Evolutionary conservation across 2,888 invertebrate genomes (phyloP).

Genomic region (Eupithecia centaureata): DNA sequence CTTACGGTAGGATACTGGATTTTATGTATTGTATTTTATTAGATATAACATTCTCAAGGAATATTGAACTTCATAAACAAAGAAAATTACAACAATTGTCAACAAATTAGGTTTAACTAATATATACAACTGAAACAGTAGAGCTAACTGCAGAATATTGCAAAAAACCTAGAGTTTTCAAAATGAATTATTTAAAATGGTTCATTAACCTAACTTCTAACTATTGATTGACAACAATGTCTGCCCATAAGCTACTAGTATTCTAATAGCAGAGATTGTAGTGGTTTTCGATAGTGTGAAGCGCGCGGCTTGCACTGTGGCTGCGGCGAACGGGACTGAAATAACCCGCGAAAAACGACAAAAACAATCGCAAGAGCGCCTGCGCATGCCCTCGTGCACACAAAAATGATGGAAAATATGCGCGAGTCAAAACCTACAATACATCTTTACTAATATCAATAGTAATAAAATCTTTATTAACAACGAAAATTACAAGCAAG

Average conservation of each 20-base stretch:
- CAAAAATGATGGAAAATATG: slow-evolving; percentile 79
- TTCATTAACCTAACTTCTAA: neutral
- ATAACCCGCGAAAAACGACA: slow-evolving; percentile 82
- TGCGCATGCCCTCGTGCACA: slow-evolving; percentile 64
- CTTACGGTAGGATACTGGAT: no score
- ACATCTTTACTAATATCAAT: no score
- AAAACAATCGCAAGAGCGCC: slow-evolving; percentile 80
- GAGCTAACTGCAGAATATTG: neutral
- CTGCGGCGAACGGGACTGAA: slow-evolving; percentile 72
- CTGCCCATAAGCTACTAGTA: neutral
- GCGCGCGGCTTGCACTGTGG: slow-evolving; percentile 72
- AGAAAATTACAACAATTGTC: no score
- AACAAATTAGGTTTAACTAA: neutral
- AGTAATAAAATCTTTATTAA: no score
- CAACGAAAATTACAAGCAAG: no score
- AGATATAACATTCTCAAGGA: no score
- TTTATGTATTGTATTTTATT: no score
- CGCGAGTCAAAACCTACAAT: slow-evolving; percentile 36
- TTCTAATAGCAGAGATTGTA: slow-evolving; percentile 51
- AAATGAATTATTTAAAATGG: neutral
- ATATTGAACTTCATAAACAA: no score
- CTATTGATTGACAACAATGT: neutral
- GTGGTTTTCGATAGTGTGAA: slow-evolving; percentile 66
- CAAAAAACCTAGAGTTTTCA: neutral
- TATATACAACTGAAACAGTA: neutral